Evolutionary conservation across 2,113 vertebrate genomes (phyloP), one percentile per base, ranked within the genome.

Genomic region (Sterrhoptilus dennistouni): DNA sequence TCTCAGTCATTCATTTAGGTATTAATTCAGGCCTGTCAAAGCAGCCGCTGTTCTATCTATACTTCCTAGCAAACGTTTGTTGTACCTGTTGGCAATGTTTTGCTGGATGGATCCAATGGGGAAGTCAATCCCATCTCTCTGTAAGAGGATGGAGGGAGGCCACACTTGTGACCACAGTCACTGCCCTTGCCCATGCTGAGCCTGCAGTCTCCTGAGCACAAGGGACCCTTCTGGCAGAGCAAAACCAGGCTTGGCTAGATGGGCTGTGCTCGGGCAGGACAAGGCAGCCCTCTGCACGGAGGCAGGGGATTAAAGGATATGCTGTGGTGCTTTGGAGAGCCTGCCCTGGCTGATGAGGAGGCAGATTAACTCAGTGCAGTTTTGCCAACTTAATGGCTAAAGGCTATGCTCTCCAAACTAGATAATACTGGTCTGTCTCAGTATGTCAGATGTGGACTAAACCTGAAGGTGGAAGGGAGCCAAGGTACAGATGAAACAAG

Each of bases 401-500:
- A 68, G 74, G 90, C 92, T 91, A 1, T 33, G 53, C 93, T 95
- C 61, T 59, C n/a, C 75, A 52, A 75, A 60, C 5, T 57, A 68
- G 69, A n/a, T 93, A 64, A 76, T 85, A 22, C 22, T 91, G 74
- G 42, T 93, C 66, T 87, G 71, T 77, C 71, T 92, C 57, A 35
- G 14, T 90, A 19, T 49, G 56, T 83, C 77, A 95, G 57, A 56
- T 54, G 82, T 78, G 77, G 83, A 66, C 65, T 92, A 56, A 91
- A 64, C 29, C 49, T 78, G 38, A 52, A 91, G 53, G 63, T 95
- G 90, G 85, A 93, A 76, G 31, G 42, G 31, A 63, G 92, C 92
- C 88, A 96, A 76, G 25, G 85, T 75, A 23, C 35, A 72, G 82
- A 85, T 53, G 35, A 90, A 93, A 83, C 94, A 96, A 87, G 90